Base-by-base conservation (phyloP, 64 coral and sea anemone genomes). In the Stichodactyla mertensii region DNA sequence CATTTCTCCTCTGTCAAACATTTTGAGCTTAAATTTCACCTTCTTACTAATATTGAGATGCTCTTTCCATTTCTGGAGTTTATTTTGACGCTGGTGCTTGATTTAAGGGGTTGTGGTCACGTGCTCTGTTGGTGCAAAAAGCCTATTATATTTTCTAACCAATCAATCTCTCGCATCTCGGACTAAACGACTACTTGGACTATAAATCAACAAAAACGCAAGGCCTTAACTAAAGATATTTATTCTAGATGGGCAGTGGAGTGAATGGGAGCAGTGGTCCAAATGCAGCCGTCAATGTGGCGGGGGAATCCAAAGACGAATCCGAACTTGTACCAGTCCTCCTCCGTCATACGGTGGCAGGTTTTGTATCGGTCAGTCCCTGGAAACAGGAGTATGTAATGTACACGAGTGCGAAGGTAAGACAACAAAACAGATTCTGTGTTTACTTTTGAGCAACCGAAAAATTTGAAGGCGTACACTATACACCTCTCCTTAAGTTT, bases 281-380 rank as follows among this genome's bases (percentile, higher is more conserved):
- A 19, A 15, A n/a, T 97, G 94, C 55, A 97, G 88, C n/a, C 91
- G 91, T 12, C 78, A 77, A 6, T 97, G 94, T 77, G 94, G 94
- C 11, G 94, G 94, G 0, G 94, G 94, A 51, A 78, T 90, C 28
- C 94, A 90, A 45, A 90, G 78, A 6, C 91, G 94, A 36, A 71
- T 80, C 11, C 91, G 94, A 9, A 77, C 87, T 18, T 97, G 94
- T 45, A 92, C 85, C 19, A 87, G 87, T 67, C 94, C 94, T 15
- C 92, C 79, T 10, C 94, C 94, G 6, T 83, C 91, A 51, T 90
- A 80, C 64, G 91, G 94, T 11, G 94, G 94, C 11, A 84, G 71
- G 66, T 97, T 93, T 67, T 97, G 94, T 55, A 52, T 64, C 11
- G 94, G 94, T 6, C 78, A 92, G n/a, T 89, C 94, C 52, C 81